Base-by-base conservation (phyloP, 2,797 vertebrate species). In the Malacoraja senta region DNA sequence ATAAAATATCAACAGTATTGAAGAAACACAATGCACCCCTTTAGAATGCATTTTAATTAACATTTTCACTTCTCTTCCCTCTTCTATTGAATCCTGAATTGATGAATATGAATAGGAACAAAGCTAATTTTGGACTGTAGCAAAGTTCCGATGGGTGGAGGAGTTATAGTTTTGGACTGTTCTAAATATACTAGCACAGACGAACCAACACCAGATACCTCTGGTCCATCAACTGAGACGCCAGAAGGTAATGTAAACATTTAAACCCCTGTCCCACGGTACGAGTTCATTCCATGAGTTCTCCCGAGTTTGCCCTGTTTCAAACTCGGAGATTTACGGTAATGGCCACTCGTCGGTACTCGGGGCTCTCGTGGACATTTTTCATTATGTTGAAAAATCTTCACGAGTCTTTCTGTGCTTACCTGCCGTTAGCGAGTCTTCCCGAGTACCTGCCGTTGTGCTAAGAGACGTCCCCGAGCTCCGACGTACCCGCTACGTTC, bases 31-130 rank as follows among this genome's bases (percentile, higher is more conserved):
- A 13, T 58, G 10, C 29, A 58, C 29, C 81, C 53, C 2, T 3
- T n/a, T 58, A 84, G 61, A 13, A 86, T 86, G 29, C 63, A 32
- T 63, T 86, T 63, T 32, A 86, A 86, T 61, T 86, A 86, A 86
- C 26, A 32, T 86, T 86, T 86, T 86, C 58, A 32, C 15, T 65
- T n/a, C 6, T 86, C 61, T 26, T 86, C 9, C n/a, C 76, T 78
- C n/a, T 86, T 17, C 58, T 65, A 12, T 86, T 86, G 58, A 86
- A 86, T 1, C 61, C 12, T 63, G 29, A 86, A 86, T 61, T 29
- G n/a, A 86, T 65, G 58, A 86, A 65, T n/a, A 7, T 29, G 6
- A 29, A 7, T 58, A 86, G 17, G 0, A 63, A 29, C 61, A 63
- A 58, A 61, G 17, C 61, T 86, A 63, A 65, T 63, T 65, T 17